phyloP scores from a whole-genome alignment of 2,888 invertebrate species.

The Chesias legatella region DNA sequence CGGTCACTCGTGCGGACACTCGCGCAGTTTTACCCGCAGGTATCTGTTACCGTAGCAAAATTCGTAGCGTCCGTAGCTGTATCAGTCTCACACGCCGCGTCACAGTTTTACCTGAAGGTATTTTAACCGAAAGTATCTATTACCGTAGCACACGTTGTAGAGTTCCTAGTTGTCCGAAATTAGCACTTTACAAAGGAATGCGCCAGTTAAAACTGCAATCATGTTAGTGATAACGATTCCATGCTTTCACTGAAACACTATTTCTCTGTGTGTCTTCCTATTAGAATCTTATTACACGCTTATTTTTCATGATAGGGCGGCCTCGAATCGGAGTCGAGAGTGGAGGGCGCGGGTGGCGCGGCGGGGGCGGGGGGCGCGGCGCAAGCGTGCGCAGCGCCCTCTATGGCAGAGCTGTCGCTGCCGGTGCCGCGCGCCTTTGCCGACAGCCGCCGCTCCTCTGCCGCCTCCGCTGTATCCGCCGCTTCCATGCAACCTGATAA shows the following conservation, averaged over 20 bases:
- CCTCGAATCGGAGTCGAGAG: conserved; percentile 47
- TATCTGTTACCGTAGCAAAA: conserved; percentile 22
- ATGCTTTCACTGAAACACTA: too few relatives aligned
- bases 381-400: conserved; percentile 51
- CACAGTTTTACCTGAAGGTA: too few relatives aligned
- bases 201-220: too few relatives aligned
- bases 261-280: too few relatives aligned
- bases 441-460: conserved; percentile 87
- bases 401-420: conserved; percentile 48
- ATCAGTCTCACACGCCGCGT: too few relatives aligned
- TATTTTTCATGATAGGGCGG: conserved; percentile 15
- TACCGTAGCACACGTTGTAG: too few relatives aligned
- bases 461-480: conserved; percentile 71
- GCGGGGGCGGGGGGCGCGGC: conserved; percentile 21
- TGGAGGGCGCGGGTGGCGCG: conserved; percentile 37
- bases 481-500: conserved; percentile 68
- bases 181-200: too few relatives aligned
- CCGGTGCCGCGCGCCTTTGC: conserved; percentile 90
- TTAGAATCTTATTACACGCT: too few relatives aligned
- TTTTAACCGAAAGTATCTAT: too few relatives aligned
- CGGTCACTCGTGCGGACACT: conserved; percentile 61
- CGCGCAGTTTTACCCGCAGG: conserved; percentile 56
- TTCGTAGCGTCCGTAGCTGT: not conserved
- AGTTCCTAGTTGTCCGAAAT: too few relatives aligned
- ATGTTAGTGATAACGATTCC: too few relatives aligned